A percentile compares a stretch with the other conserved stretches of the same genome.
Conservation (phyloP, 1,140 invertebrate species). For the Sarcophaga bullata region DNA sequence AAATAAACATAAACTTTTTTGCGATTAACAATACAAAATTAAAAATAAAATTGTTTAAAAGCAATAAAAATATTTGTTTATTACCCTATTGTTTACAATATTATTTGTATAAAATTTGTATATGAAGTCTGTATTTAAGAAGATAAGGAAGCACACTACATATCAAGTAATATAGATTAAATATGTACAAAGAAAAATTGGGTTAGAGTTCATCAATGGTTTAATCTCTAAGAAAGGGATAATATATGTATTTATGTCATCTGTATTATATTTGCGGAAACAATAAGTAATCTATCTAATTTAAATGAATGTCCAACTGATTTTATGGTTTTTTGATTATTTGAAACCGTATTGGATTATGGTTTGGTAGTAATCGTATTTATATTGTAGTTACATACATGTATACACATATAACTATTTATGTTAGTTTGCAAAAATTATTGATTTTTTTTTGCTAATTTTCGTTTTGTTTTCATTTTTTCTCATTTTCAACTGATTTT, state of each 20-base stretch:
- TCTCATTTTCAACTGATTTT: not conserved
- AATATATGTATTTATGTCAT: not conserved
- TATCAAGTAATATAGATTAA: not conserved
- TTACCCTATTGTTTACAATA: not conserved
- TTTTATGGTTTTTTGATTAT: no score
- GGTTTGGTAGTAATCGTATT: not conserved
- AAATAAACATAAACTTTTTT: no score
- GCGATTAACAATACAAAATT: not conserved
- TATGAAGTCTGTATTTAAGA: not conserved
- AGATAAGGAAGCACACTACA: not conserved
- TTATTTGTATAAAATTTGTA: not conserved
- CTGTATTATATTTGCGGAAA: no score
- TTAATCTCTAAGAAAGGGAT: not conserved
- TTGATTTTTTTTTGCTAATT: not conserved
- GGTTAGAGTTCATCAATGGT: not conserved
- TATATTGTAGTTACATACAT: no score
- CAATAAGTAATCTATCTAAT: no score
- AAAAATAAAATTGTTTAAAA: not conserved
- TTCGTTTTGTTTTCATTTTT: not conserved
- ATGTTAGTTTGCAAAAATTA: conserved; percentile 1
- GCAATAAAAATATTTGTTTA: not conserved
- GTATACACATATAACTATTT: not conserved
- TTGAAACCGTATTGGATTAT: not conserved
- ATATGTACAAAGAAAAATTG: not conserved
- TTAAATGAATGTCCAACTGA: no score